phyloP scores from a whole-genome alignment of 1,140 invertebrate species.

The Centruroides sculpturatus region DNA sequence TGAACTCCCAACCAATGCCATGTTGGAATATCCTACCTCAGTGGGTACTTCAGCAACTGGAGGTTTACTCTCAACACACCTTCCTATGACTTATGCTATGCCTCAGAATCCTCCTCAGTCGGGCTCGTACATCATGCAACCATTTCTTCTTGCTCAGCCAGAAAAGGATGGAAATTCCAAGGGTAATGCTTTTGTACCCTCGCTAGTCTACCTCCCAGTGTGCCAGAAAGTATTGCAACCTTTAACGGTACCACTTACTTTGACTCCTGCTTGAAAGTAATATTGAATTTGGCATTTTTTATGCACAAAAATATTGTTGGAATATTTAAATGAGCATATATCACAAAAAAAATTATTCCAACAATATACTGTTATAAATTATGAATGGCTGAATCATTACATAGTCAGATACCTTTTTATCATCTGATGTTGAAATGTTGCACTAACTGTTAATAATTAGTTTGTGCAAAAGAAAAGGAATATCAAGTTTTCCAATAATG shows the following conservation, averaged over 20 bases:
- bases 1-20: too few species aligned
- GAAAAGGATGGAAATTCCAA: slow-evolving; percentile 14
- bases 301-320: too few species aligned
- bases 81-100: slow-evolving; percentile 26
- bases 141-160: slow-evolving; percentile 60
- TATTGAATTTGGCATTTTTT: neutral
- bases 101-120: slow-evolving; percentile 23
- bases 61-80: slow-evolving; percentile 14
- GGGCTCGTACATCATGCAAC: slow-evolving; percentile 55
- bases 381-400: too few species aligned
- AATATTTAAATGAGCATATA: too few species aligned
- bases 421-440: too few species aligned
- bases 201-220: slow-evolving; percentile 81
- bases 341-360: too few species aligned
- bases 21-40: too few species aligned
- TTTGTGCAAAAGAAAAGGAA: too few species aligned
- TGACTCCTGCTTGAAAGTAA: slow-evolving; percentile 58
- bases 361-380: too few species aligned
- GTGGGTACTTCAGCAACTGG: neutral
- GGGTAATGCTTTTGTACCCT: slow-evolving; percentile 48
- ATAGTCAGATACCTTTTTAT: too few species aligned
- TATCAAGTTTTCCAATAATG: too few species aligned
- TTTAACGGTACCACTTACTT: slow-evolving; percentile 73
- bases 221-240: slow-evolving; percentile 60
- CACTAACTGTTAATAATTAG: too few species aligned